phyloP scores from a whole-genome alignment of 2,113 vertebrate species.

The Corythoichthys haematopterus region DNA sequence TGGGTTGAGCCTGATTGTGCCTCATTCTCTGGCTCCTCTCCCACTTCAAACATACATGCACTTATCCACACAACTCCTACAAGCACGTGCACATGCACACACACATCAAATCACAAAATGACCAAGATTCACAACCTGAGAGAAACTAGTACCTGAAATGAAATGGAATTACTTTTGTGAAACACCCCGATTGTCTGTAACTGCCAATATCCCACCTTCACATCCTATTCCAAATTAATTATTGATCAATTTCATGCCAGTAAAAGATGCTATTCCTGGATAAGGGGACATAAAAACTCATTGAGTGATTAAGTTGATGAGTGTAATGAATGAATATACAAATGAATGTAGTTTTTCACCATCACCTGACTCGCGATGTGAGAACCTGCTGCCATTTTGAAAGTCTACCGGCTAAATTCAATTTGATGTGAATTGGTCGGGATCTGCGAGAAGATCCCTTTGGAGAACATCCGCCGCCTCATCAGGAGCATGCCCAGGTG shows the following conservation, averaged over 20 bases:
- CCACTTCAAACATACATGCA: background rate
- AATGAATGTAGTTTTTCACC: background rate
- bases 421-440: no score
- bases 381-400: no score
- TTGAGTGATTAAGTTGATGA: constrained; percentile 51
- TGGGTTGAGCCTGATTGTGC: constrained; percentile 49
- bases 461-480: no score
- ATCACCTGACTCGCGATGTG: no score
- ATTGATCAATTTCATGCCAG: constrained; percentile 65
- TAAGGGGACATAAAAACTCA: constrained; percentile 49
- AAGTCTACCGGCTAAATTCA: no score
- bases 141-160: constrained; percentile 34
- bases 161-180: constrained; percentile 36
- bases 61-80: constrained; percentile 11
- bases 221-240: constrained; percentile 63
- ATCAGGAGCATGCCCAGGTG: no score
- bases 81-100: constrained; percentile 2
- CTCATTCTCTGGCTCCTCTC: background rate
- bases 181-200: constrained; percentile 50
- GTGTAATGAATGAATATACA: constrained; percentile 35
- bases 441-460: no score
- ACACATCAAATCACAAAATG: background rate
- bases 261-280: constrained; percentile 58
- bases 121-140: constrained; percentile 24
- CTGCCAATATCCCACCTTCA: constrained; percentile 45